These are phyloP conservation scores for Ophion slaviceki DNA, from an alignment of 2,888 invertebrate genomes.

Conservation along the genomic window DNA sequence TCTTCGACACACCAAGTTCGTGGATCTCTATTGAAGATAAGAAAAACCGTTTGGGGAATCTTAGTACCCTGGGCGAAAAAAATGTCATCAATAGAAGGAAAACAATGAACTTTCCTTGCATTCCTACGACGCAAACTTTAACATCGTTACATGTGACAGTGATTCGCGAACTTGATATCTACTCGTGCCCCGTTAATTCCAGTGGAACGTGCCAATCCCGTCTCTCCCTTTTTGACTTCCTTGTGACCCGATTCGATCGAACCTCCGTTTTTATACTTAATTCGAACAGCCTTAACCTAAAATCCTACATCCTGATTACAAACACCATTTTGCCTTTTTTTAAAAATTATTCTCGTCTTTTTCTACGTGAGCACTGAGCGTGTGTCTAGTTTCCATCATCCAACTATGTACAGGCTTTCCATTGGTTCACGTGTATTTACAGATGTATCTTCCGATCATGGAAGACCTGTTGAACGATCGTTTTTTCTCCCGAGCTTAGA, in stretches of 20 bases:
- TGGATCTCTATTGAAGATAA: neutral
- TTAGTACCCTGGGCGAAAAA: no score
- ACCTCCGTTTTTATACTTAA: conserved; percentile 38
- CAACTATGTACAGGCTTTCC: conserved; percentile 56
- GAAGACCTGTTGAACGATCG: neutral
- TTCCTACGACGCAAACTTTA: no score
- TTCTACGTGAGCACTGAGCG: conserved; percentile 43
- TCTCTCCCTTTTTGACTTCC: neutral
- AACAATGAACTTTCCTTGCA: no score
- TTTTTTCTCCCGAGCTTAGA: neutral
- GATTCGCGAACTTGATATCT: neutral
- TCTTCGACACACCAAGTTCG: neutral
- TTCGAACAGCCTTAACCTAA: conserved; percentile 55
- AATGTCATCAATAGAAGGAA: no score
- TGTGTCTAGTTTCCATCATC: conserved; percentile 40
- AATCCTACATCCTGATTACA: conserved; percentile 48
- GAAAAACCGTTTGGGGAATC: no score
- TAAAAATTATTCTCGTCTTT: conserved; percentile 1
- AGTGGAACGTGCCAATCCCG: conserved; percentile 12
- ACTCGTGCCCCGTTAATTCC: neutral
- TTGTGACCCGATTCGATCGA: conserved; percentile 32
- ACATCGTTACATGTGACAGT: neutral
- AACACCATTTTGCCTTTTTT: conserved; percentile 41
- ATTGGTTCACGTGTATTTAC: neutral
- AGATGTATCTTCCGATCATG: neutral